Evolutionary conservation across 2,888 invertebrate species (phyloP), one percentile per base, ranked within the genome.

Genomic region (Eumerus sabulonum): DNA sequence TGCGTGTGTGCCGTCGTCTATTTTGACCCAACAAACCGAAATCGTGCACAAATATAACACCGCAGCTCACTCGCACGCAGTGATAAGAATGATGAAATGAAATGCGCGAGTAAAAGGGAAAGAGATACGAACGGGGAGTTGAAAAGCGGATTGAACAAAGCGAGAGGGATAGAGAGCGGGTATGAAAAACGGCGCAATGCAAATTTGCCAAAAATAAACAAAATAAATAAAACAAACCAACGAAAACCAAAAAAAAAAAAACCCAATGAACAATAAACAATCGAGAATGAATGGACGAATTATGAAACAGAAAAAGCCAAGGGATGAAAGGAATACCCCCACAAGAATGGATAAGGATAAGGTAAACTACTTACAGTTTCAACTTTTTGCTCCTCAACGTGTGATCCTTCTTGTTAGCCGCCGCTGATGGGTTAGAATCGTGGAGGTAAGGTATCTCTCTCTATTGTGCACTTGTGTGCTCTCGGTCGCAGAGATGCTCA

Each of bases 141-240:
- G n/a, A n/a, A n/a, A n/a, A n/a, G n/a, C n/a, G n/a, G n/a, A n/a
- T n/a, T n/a, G n/a, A n/a, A 27, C 27, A 27, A 7, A 27, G 27
- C 2, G 3, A 2, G 27, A 27, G 2, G 7, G 27, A 27, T 4
- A 27, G 27, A 27, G 27, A 27, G 27, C 7, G 27, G 27, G 44
- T 45, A 42, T 18, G 9, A 51, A 16, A 53, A 54, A 64, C 45
- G 45, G 53, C 64, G 53, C 53, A 64, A 54, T 19, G 44, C 16
- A 63, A 35, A 17, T 17, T 64, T 27, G 53, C 44, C 64, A 54
- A 64, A 64, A 45, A 54, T 54, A 64, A 64, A 64, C 47, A 64
- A 54, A 12, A 50, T 27, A 27, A 16, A 51, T 5, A 19, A 53
- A 38, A 18, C n/a, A 48, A 60, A 59, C 12, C 7, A 18, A 5